A percentile compares a stretch with the other conserved stretches of the same genome.
Evolutionary conservation across 2,113 vertebrate genomes (phyloP).

Genomic region (Trichechus manatus): DNA sequence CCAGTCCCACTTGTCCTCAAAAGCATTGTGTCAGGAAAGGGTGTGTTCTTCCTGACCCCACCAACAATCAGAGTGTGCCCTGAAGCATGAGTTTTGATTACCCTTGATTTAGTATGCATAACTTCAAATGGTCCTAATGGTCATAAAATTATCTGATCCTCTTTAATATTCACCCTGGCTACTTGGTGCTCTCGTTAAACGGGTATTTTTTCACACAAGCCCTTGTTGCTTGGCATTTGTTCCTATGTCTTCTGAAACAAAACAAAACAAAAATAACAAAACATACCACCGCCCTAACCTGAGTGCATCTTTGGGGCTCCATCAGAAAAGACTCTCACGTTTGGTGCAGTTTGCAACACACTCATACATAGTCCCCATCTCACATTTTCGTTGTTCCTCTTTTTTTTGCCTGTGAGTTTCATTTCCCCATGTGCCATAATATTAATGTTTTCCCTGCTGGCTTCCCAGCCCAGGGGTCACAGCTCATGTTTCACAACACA

Average conservation of each 20-base stretch:
- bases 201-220: neutral
- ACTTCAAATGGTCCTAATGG: conserved; percentile 67
- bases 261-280: neutral
- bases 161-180: conserved; percentile 21
- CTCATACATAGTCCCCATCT: conserved; percentile 11
- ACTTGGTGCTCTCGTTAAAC: conserved; percentile 39
- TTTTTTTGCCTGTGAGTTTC: conserved; percentile 84
- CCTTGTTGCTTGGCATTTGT: conserved; percentile 43
- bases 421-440: conserved; percentile 89
- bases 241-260: conserved; percentile 37
- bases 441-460: conserved; percentile 94
- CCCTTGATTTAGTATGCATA: conserved; percentile 76
- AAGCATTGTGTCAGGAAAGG: conserved; percentile 12
- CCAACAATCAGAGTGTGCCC: conserved; percentile 63
- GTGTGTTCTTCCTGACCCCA: conserved; percentile 72
- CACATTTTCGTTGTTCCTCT: conserved; percentile 75
- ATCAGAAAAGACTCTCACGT: neutral
- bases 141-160: conserved; percentile 63
- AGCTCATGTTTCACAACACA: conserved; percentile 93
- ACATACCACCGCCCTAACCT: neutral
- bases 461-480: conserved; percentile 94
- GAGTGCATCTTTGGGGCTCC: neutral
- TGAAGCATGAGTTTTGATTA: conserved; percentile 77
- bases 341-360: neutral
- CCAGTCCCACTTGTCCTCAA: neutral